A percentile compares a stretch with the other conserved stretches of the same genome.
These are phyloP conservation scores for Oncopeltus fasciatus DNA, from an alignment of 1,140 invertebrate genomes.

Conservation along the genomic window DNA sequence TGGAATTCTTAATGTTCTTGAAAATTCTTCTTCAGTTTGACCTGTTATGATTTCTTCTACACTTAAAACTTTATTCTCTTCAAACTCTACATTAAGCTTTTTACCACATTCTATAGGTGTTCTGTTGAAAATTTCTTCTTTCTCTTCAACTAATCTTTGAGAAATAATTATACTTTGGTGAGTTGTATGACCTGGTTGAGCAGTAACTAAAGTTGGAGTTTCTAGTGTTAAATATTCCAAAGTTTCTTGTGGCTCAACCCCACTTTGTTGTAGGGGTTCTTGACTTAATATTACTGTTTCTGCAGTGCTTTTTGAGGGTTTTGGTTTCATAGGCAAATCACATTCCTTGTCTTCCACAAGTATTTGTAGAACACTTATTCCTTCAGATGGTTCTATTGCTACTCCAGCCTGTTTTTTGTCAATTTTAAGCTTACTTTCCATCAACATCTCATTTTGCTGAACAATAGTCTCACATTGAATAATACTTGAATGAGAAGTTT, in stretches of 20 bases:
- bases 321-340: conserved; percentile 22
- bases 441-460: conserved; percentile 36
- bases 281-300: conserved; percentile 26
- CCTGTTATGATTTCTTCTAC: conserved; percentile 25
- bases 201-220: conserved; percentile 20
- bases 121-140: conserved; percentile 29
- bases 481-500: conserved; percentile 35
- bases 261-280: conserved; percentile 30
- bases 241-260: conserved; percentile 20
- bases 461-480: conserved; percentile 33
- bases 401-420: conserved; percentile 27
- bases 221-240: conserved; percentile 21
- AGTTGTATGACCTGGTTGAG: conserved; percentile 25
- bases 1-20: not conserved
- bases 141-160: conserved; percentile 31
- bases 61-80: conserved; percentile 29
- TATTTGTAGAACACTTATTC: conserved; percentile 23
- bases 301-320: conserved; percentile 27
- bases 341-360: conserved; percentile 30
- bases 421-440: conserved; percentile 27
- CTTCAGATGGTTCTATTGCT: conserved; percentile 25
- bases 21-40: conserved; percentile 26
- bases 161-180: conserved; percentile 29
- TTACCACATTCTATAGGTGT: conserved; percentile 27
- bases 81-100: conserved; percentile 27